phyloP scores from a whole-genome alignment of 2,888 invertebrate species.

The Hemaris fuciformis region DNA sequence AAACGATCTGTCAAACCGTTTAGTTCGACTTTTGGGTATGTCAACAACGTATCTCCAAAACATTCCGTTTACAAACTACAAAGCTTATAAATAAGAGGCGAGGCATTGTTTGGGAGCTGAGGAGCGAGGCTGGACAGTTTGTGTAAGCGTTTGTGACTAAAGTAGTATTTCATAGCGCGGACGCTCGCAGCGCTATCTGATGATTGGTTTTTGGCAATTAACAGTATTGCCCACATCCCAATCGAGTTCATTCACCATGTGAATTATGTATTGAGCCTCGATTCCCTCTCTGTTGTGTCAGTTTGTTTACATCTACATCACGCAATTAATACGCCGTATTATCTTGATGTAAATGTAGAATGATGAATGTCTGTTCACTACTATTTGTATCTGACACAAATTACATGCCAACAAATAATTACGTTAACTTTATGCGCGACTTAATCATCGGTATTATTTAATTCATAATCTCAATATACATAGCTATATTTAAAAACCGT shows the following conservation, averaged over 20 bases:
- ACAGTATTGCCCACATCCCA: conserved; percentile 78
- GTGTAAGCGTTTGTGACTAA: conserved; percentile 62
- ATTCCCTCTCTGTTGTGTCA: conserved; percentile 68
- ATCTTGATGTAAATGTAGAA: not conserved
- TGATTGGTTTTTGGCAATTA: conserved; percentile 83
- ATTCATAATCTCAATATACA: no score
- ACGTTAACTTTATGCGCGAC: no score
- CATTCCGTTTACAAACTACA: not conserved
- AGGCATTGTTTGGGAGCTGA: not conserved
- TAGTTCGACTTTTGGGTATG: no score
- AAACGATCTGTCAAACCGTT: no score
- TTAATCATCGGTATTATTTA: no score
- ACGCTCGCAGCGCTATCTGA: conserved; percentile 78
- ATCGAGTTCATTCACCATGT: conserved; percentile 78
- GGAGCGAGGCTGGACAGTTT: conserved; percentile 12
- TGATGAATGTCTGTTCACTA: not conserved
- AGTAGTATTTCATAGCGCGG: conserved; percentile 76
- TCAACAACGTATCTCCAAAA: no score
- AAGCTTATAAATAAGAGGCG: not conserved
- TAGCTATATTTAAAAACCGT: no score
- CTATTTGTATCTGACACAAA: not conserved
- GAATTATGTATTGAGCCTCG: conserved; percentile 77
- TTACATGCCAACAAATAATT: not conserved
- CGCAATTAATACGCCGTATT: not conserved
- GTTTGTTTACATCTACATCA: conserved; percentile 29